These are phyloP conservation scores for Acropora tenuis DNA, from an alignment of 64 coral and sea anemone species.

Conservation along the genomic window DNA sequence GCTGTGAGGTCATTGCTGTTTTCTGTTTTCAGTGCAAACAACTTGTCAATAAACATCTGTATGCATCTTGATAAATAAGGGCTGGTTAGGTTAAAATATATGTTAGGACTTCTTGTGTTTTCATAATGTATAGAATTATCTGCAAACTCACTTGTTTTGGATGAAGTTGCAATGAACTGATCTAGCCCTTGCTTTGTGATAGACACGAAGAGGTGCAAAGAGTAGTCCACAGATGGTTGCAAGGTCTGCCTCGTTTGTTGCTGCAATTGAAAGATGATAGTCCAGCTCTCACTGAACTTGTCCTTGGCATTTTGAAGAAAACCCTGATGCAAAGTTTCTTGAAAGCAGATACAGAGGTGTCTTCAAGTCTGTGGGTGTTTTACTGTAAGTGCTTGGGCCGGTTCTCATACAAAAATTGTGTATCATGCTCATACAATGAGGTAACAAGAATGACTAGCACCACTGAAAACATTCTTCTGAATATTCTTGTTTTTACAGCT, in stretches of 20 bases:
- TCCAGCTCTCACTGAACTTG: slow-evolving; percentile 50
- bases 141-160: too few species aligned
- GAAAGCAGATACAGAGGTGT: neutral
- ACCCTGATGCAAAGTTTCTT: slow-evolving; percentile 34
- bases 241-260: slow-evolving; percentile 57
- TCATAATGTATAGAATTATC: too few species aligned
- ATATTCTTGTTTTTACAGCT: slow-evolving; percentile 1
- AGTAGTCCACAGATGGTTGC: slow-evolving; percentile 61
- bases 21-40: too few species aligned
- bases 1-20: too few species aligned
- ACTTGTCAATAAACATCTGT: too few species aligned
- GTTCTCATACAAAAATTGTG: too few species aligned
- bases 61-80: too few species aligned
- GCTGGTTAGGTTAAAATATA: too few species aligned
- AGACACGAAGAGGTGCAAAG: neutral
- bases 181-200: neutral
- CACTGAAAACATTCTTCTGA: too few species aligned
- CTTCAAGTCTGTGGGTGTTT: slow-evolving; percentile 40
- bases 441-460: too few species aligned
- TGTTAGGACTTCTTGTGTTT: too few species aligned
- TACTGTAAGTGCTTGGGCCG: slow-evolving; percentile 61
- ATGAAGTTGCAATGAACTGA: neutral
- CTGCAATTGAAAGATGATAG: slow-evolving; percentile 56
- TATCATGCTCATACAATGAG: too few species aligned
- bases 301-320: slow-evolving; percentile 58